Base-by-base conservation (phyloP, 1,140 invertebrate species). In the Dinothrombium tinctorium region DNA sequence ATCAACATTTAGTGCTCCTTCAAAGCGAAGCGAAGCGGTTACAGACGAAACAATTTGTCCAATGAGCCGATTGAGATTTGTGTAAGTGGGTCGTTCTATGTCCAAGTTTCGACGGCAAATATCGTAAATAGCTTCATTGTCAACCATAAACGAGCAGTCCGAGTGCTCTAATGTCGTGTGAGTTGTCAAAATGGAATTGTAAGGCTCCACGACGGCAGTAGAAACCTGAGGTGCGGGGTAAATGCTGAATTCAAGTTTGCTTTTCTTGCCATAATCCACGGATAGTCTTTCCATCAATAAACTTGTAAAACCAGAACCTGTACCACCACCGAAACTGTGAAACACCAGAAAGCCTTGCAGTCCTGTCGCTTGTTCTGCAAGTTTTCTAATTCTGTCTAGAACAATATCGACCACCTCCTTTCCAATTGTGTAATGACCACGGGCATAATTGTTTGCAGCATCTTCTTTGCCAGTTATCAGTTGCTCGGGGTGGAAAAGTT, bases 171-270 rank as follows among this genome's bases (percentile, higher is more conserved):
- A 65, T 20, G 72, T 73, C 22, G 70, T 71, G 51, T 84, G 79
- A 0, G 76, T 73, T 6, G 78, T 73, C 24, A 86, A 56, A 4
- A 84, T 61, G 0, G 79, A 71, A 56, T 87, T 87, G 54, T 87
- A 87, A 0, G 81, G 79, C 54, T 87, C 82, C 1, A 87, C 79
- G 32, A 87, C 76, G 8, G 79, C 68, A 0, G 64, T 67, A 17
- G 61, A 64, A 8, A 73, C 68, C 61, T 70, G 68, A 2, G 78
- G 79, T 7, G 78, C 69, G 11, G 78, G 78, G 57, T 76, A 82
- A 21, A 83, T 65, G 1, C 71, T 63, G 51, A 76, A 80, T 52
- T 79, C 75, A 8, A 81, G 54, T 56, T 74, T 75, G 2, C 67
- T 68, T 47, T 69, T 68, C 49, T 75, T 77, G 5, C 68, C 68